Percentiles rank a stretch among this genome's conserved stretches.
Conservation (phyloP, 1,140 invertebrate genomes). For the Apis laboriosa region DNA sequence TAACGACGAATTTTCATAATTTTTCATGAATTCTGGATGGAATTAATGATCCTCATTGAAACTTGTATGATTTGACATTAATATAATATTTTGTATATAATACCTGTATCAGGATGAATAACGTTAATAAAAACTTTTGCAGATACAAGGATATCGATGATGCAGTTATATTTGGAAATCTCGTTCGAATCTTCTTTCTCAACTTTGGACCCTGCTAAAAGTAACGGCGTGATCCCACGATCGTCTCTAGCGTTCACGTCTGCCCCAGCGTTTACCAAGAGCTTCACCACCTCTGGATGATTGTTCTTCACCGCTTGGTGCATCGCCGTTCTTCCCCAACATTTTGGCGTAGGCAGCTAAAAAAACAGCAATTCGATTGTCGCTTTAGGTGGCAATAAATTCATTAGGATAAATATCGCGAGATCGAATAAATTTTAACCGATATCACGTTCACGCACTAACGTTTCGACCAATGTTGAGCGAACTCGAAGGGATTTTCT, state of each 20-base stretch:
- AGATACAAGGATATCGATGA: slow-evolving; percentile 28
- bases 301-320: slow-evolving; percentile 68
- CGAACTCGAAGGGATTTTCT: not conserved
- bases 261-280: slow-evolving; percentile 50
- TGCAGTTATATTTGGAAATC: slow-evolving; percentile 49
- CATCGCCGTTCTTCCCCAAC: slow-evolving; percentile 67
- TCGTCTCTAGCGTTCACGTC: slow-evolving; percentile 43
- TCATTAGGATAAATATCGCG: not conserved
- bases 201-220: slow-evolving; percentile 43
- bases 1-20: too few relatives aligned
- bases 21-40: too few relatives aligned
- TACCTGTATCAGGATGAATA: slow-evolving; percentile 46
- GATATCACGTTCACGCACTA: not conserved
- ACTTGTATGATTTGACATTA: not conserved
- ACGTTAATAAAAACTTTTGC: slow-evolving; percentile 21
- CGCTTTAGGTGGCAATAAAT: not conserved
- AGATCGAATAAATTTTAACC: too few relatives aligned
- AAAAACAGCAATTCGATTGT: too few relatives aligned
- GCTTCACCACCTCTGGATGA: slow-evolving; percentile 56
- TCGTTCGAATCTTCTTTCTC: slow-evolving; percentile 28
- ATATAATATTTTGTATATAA: not conserved
- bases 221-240: slow-evolving; percentile 23
- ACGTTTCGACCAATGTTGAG: slow-evolving; percentile 22
- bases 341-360: slow-evolving; percentile 58
- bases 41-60: too few relatives aligned